These are phyloP conservation scores for Graphium colonna DNA, from an alignment of 2,888 invertebrate genomes.

Conservation along the genomic window DNA sequence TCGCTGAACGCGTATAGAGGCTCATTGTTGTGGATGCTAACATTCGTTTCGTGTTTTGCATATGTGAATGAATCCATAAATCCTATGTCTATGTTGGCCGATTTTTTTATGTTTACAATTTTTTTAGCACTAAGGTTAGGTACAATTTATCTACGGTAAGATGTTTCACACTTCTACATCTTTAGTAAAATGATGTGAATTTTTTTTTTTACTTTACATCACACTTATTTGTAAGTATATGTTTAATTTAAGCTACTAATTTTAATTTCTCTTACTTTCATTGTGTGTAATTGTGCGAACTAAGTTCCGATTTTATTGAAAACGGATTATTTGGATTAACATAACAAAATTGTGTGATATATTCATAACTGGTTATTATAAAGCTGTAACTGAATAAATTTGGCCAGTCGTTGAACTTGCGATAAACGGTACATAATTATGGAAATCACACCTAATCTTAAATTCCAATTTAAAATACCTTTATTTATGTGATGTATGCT, in stretches of 20 bases:
- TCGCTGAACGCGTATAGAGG: conserved; percentile 29
- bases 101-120: neutral
- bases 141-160: too few species aligned
- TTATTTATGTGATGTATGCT: neutral
- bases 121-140: too few species aligned
- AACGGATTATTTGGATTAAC: neutral
- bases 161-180: too few species aligned
- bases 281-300: neutral
- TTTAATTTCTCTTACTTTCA: neutral
- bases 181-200: too few species aligned
- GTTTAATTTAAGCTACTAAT: neutral
- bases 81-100: neutral
- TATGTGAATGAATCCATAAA: neutral
- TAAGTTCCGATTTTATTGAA: neutral
- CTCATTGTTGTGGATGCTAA: conserved; percentile 30
- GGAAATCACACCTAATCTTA: neutral
- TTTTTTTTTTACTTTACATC: neutral
- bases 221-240: neutral
- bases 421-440: neutral
- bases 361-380: neutral
- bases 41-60: conserved; percentile 1
- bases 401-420: neutral
- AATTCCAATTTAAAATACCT: neutral
- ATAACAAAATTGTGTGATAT: neutral
- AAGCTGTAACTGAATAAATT: neutral